Conservation (phyloP, 2,888 invertebrate genomes). For the Spisula subtruncata region DNA sequence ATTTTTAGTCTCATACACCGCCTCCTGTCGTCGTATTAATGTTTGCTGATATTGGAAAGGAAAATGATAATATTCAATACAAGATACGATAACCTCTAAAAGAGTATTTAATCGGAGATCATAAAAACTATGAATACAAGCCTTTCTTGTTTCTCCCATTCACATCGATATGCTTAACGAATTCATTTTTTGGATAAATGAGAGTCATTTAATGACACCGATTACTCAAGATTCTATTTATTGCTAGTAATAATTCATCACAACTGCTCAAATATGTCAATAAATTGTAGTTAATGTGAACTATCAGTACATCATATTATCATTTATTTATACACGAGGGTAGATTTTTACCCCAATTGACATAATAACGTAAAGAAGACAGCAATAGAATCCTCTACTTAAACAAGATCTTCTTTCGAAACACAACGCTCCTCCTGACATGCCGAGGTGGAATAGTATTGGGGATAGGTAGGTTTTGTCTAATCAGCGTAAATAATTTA, state of each 20-base stretch:
- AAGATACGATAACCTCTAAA: not conserved
- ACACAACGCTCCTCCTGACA: too few species aligned
- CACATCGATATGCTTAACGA: not conserved
- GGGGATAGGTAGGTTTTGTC: too few species aligned
- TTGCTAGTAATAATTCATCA: not conserved
- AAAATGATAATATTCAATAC: not conserved
- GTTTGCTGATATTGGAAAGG: not conserved
- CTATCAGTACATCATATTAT: not conserved
- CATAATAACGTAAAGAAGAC: not conserved
- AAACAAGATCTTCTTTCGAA: too few species aligned
- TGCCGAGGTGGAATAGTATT: too few species aligned
- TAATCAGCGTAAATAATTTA: too few species aligned
- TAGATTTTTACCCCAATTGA: not conserved
- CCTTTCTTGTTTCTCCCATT: not conserved
- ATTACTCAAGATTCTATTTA: too few species aligned
- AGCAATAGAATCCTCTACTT: too few species aligned
- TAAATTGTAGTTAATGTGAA: not conserved
- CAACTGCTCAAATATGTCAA: not conserved
- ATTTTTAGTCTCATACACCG: not conserved
- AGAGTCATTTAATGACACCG: too few species aligned
- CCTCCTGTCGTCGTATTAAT: not conserved
- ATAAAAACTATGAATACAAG: not conserved
- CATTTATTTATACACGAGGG: not conserved
- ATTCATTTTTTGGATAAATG: too few species aligned
- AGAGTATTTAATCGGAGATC: not conserved